These are phyloP conservation scores for Luscinia luscinia DNA, from an alignment of 2,797 vertebrate genomes.

Conservation along the genomic window DNA sequence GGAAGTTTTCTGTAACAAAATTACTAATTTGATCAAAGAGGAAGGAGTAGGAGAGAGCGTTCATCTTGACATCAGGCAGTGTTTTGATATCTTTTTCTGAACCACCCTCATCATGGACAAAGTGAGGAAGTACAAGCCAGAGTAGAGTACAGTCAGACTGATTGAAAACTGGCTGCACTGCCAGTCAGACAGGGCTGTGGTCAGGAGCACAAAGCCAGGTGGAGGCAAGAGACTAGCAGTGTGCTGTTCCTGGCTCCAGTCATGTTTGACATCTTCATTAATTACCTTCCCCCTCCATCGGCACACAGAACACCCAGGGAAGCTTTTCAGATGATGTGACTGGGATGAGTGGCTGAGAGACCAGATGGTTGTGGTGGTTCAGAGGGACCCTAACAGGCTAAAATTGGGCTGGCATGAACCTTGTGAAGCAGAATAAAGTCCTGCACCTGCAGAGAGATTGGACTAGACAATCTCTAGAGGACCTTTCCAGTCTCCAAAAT, in stretches of 20 bases:
- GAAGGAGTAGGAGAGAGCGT: neutral
- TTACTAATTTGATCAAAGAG: neutral
- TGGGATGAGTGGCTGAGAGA: neutral
- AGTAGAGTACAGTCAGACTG: neutral
- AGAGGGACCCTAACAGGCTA: neutral
- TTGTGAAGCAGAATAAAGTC: neutral
- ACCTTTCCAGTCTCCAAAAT: neutral
- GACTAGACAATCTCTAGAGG: neutral
- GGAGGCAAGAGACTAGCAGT: neutral
- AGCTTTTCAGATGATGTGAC: neutral
- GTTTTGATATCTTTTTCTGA: neutral
- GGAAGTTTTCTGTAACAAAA: neutral
- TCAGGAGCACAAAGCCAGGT: neutral
- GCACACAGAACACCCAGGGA: neutral
- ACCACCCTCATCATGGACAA: neutral
- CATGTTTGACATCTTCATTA: neutral
- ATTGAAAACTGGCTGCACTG: neutral
- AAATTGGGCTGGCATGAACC: neutral
- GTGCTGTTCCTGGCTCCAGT: neutral
- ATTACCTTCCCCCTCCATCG: accelerated
- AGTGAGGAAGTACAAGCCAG: neutral
- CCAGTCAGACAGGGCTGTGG: neutral
- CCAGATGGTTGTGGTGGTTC: neutral
- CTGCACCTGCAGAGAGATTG: neutral
- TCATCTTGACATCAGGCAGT: neutral